Base-by-base conservation (phyloP, 1,140 invertebrate genomes). In the Uloborus diversus region DNA sequence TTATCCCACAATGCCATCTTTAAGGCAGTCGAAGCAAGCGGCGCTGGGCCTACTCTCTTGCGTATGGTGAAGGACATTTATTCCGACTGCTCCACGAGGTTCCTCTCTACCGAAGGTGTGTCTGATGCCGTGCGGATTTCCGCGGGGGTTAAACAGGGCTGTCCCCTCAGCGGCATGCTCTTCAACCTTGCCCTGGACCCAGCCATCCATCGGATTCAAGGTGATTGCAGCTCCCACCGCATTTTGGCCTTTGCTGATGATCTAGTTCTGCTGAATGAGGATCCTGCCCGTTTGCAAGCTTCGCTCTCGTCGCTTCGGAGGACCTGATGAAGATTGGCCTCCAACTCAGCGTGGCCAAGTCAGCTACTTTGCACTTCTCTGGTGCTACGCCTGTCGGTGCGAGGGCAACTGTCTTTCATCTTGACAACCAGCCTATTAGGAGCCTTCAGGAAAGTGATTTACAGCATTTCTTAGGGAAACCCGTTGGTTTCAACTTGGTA, bases 171-270 rank as follows among this genome's bases (percentile, higher is more conserved):
- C n/a, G n/a, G n/a, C n/a, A n/a, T n/a, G n/a, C n/a, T n/a, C n/a
- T n/a, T n/a, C n/a, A n/a, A n/a, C n/a, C n/a, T n/a, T n/a, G n/a
- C n/a, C n/a, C n/a, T n/a, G n/a, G n/a, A n/a, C n/a, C n/a, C n/a
- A n/a, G n/a, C n/a, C n/a, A n/a, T n/a, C n/a, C n/a, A n/a, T n/a
- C n/a, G n/a, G n/a, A n/a, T n/a, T n/a, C n/a, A n/a, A n/a, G n/a
- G n/a, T n/a, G n/a, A n/a, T n/a, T n/a, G n/a, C n/a, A n/a, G n/a
- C n/a, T n/a, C n/a, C n/a, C n/a, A n/a, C n/a, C n/a, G n/a, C n/a
- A n/a, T n/a, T n/a, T n/a, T n/a, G n/a, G 49, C 66, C 17, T 69
- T 42, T n/a, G 66, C 66, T 0, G 66, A 69, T 30, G 66, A 69
- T 37, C 3, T 69, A 0, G 11, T 32, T 0, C 4, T 69, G 0